Evolutionary conservation across 2,797 vertebrate species (phyloP).

Genomic region (Brotula barbata): DNA sequence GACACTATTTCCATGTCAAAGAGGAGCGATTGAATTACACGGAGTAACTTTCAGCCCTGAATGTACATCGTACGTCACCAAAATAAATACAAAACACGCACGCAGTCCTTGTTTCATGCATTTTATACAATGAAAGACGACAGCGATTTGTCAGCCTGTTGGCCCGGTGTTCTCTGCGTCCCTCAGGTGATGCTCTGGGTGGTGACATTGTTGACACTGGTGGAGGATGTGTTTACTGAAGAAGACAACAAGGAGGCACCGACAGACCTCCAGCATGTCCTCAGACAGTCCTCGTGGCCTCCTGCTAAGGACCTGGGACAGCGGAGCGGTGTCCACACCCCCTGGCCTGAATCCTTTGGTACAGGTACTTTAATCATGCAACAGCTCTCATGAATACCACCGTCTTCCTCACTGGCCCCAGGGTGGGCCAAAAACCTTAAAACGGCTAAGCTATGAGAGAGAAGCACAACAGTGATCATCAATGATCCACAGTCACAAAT

Average conservation of each 20-base stretch:
- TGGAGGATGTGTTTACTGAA: slow-evolving; percentile 61
- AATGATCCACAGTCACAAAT: no score
- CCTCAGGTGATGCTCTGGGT: slow-evolving; percentile 74
- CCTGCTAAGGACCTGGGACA: slow-evolving; percentile 12
- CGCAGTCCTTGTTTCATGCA: no score
- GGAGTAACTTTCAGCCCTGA: slow-evolving; percentile 30
- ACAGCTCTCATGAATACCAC: no score
- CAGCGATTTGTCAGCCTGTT: background rate
- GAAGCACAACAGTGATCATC: no score
- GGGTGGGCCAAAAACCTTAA: no score
- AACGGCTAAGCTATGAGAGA: no score
- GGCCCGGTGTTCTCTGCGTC: slow-evolving; percentile 11
- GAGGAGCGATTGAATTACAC: slow-evolving; percentile 53
- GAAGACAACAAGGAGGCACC: slow-evolving; percentile 39
- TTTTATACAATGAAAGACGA: no score
- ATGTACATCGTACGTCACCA: slow-evolving; percentile 21
- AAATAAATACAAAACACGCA: no score
- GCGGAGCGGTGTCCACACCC: background rate
- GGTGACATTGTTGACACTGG: slow-evolving; percentile 63
- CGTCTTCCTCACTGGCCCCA: no score
- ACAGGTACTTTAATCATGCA: slow-evolving; percentile 1
- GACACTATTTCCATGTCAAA: slow-evolving; percentile 47
- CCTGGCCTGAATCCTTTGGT: slow-evolving; percentile 40
- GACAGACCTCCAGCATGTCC: slow-evolving; percentile 25
- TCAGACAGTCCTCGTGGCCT: slow-evolving; percentile 31